Base-by-base conservation (phyloP, 2,888 invertebrate species). In the Thecophora atra region DNA sequence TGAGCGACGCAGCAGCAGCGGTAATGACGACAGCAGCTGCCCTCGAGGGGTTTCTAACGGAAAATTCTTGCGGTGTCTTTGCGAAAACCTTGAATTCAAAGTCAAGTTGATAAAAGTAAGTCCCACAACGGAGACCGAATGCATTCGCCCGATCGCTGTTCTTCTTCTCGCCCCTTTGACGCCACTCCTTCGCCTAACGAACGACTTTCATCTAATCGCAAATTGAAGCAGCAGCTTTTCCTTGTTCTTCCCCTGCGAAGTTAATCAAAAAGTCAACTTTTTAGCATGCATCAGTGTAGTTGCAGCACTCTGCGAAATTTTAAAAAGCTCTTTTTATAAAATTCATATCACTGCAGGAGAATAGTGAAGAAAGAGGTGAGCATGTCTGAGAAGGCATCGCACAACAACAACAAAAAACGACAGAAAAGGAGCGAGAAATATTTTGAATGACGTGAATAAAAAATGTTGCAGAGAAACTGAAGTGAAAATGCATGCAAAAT, bases 51-150 rank as follows among this genome's bases (percentile, higher is more conserved):
- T 19, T 15, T n/a, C 8, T 52, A 51, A 64, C 69, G 51, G 63
- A 65, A 69, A 72, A 72, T 69, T 72, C 72, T 58, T 64, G 69
- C 69, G 68, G 68, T 69, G 51, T 54, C 17, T 24, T 7, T 42
- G 63, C 17, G 56, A n/a, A 72, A 72, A 51, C 72, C 63, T 72
- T 72, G 64, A 72, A 72, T 54, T 65, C 69, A 69, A 54, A 72
- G 56, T 69, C 72, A 72, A 72, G 68, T 69, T 69, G 69, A 64
- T 69, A 64, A 69, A 56, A 65, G 47, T 54, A 19, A 11, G 24
- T 54, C 19, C 65, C 65, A 28, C 47, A 17, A 17, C 26, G 26
- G 51, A 51, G 65, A 65, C 65, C 17, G 51, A 26, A 60, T 67
- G 67, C 67, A 56, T 56, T 37, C 19, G 21, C 19, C 37, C 37